phyloP scores from a whole-genome alignment of 2,888 invertebrate species.

The Meteorus colon region DNA sequence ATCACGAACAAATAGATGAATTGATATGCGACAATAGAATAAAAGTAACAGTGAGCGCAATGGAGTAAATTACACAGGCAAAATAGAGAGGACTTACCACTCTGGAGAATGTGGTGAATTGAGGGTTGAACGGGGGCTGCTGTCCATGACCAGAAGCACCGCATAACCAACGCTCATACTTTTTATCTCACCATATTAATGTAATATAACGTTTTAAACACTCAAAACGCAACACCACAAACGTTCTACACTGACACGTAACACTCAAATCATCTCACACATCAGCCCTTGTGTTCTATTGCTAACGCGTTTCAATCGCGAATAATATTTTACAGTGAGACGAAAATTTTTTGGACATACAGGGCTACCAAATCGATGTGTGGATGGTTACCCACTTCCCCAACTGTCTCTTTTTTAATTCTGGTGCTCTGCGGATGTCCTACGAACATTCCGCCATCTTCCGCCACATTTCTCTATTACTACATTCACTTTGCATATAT shows the following conservation, averaged over 20 bases:
- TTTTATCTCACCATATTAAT: slow-evolving; percentile 44
- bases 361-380: slow-evolving; percentile 68
- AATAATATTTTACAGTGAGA: slow-evolving; percentile 20
- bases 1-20: neutral
- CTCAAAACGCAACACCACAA: slow-evolving; percentile 39
- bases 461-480: slow-evolving; percentile 30
- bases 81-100: slow-evolving; percentile 61
- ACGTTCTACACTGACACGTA: slow-evolving; percentile 36
- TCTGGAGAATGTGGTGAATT: slow-evolving; percentile 56
- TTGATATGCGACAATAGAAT: neutral
- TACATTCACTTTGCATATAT: neutral
- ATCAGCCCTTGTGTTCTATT: slow-evolving; percentile 8
- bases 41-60: slow-evolving; percentile 62
- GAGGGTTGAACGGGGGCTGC: slow-evolving; percentile 64
- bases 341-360: slow-evolving; percentile 29
- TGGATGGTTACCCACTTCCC: slow-evolving; percentile 66
- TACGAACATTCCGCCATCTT: slow-evolving; percentile 56
- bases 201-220: slow-evolving; percentile 24
- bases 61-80: slow-evolving; percentile 61
- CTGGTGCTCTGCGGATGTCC: slow-evolving; percentile 61
- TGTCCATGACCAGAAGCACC: slow-evolving; percentile 62
- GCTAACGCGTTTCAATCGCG: neutral
- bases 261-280: slow-evolving; percentile 23
- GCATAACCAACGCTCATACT: slow-evolving; percentile 60
- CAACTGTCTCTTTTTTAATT: slow-evolving; percentile 70